phyloP scores from a whole-genome alignment of 1,140 invertebrate species.

The Lepidurus couesii region DNA sequence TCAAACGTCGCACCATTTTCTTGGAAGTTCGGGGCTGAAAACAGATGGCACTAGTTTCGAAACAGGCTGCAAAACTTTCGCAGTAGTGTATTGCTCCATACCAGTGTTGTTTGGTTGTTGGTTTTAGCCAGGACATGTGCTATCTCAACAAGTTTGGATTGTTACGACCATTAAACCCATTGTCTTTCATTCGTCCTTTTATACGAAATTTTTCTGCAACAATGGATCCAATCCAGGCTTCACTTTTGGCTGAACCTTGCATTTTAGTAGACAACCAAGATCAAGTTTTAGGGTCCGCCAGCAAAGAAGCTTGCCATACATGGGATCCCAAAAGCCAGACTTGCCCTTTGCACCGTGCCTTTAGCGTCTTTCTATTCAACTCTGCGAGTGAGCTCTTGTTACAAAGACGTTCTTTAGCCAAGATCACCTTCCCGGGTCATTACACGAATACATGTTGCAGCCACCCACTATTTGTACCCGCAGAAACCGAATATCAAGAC shows the following conservation, averaged over 20 bases:
- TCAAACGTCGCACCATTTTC: too few relatives aligned
- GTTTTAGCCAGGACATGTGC: background rate
- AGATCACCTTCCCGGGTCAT: conserved; percentile 66
- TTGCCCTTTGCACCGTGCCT: conserved; percentile 82
- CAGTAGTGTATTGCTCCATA: background rate
- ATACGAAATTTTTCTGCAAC: background rate
- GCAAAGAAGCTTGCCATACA: conserved; percentile 85
- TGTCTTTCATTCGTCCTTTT: background rate
- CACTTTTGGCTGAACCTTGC: conserved; percentile 64
- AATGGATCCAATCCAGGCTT: conserved; percentile 53
- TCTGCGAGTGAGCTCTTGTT: conserved; percentile 67
- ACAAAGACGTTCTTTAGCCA: conserved; percentile 79
- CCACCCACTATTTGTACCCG: conserved; percentile 75
- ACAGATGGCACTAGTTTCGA: background rate
- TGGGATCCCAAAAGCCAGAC: conserved; percentile 56
- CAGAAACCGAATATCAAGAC: conserved; percentile 69
- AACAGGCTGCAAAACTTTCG: background rate
- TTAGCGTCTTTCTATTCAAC: conserved; percentile 97
- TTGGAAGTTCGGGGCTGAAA: background rate
- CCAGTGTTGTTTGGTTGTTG: background rate
- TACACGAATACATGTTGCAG: conserved; percentile 97
- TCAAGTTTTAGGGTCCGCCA: conserved; percentile 68
- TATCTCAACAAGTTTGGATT: background rate
- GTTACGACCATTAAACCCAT: background rate
- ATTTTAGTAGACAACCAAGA: conserved; percentile 86